These are phyloP conservation scores for Falcaria lacertinaria DNA, from an alignment of 2,888 invertebrate species.

Conservation along the genomic window DNA sequence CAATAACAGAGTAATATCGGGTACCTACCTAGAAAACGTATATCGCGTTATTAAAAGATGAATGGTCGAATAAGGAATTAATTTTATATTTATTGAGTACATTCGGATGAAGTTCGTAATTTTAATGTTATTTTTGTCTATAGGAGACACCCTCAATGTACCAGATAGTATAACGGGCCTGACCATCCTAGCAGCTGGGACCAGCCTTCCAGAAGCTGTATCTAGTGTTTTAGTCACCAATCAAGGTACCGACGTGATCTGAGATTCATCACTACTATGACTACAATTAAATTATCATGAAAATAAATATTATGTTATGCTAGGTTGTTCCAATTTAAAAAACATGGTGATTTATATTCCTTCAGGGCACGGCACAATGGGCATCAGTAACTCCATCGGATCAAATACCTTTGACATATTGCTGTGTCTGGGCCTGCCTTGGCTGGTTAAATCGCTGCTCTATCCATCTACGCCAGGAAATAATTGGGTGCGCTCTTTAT, in stretches of 20 bases:
- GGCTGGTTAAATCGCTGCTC: constrained; percentile 85
- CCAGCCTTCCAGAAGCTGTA: constrained; percentile 92
- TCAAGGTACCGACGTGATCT: constrained; percentile 81
- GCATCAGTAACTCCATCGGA: constrained; percentile 89
- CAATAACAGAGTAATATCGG: no score
- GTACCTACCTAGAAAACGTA: no score
- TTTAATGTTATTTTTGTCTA: constrained; percentile 12
- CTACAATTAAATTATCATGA: no score
- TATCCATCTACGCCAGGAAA: constrained; percentile 79
- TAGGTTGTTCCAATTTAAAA: not conserved
- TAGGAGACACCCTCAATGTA: constrained; percentile 87
- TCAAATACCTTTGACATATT: constrained; percentile 91
- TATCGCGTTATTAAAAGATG: no score
- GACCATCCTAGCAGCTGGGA: constrained; percentile 91
- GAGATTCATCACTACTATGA: no score
- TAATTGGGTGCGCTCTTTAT: constrained; percentile 72
- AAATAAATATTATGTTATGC: not conserved
- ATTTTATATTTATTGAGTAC: no score
- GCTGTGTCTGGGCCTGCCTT: constrained; percentile 87
- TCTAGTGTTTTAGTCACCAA: constrained; percentile 91
- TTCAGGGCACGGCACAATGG: constrained; percentile 87
- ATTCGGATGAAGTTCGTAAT: no score
- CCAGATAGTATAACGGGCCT: constrained; percentile 93
- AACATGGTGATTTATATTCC: constrained; percentile 6
- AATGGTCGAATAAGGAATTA: no score